These are phyloP conservation scores for Drosophila lini DNA, from an alignment of 1,140 invertebrate species.

Conservation along the genomic window DNA sequence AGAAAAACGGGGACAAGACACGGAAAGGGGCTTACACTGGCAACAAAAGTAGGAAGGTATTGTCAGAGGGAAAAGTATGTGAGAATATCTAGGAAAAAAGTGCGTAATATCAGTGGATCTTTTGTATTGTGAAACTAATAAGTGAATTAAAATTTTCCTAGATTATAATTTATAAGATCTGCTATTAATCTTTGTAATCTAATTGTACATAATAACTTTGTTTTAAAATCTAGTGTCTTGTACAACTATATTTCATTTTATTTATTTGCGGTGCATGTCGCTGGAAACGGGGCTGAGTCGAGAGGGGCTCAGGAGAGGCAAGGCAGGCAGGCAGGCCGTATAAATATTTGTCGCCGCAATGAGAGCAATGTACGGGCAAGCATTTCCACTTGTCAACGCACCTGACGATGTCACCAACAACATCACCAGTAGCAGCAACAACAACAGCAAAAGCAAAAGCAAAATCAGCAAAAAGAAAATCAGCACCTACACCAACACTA, in stretches of 20 bases:
- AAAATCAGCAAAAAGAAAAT: background rate
- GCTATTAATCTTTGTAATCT: background rate
- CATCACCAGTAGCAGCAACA: slow-evolving; percentile 11
- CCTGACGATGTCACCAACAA: slow-evolving; percentile 56
- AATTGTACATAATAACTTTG: background rate
- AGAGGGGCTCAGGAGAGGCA: background rate
- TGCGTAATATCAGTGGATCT: background rate
- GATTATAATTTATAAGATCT: no score
- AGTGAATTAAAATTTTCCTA: no score
- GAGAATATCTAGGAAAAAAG: background rate
- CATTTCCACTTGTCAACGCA: slow-evolving; percentile 76
- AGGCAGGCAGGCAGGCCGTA: slow-evolving; percentile 30
- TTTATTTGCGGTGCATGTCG: slow-evolving; percentile 30
- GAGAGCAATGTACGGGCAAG: slow-evolving; percentile 78
- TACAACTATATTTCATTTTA: background rate
- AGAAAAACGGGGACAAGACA: slow-evolving; percentile 53
- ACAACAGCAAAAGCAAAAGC: background rate
- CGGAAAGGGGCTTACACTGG: slow-evolving; percentile 15
- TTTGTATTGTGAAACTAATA: background rate
- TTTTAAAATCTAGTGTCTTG: background rate
- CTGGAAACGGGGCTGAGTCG: background rate
- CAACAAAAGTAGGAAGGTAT: background rate
- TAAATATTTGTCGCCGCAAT: slow-evolving; percentile 77
- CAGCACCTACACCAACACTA: slow-evolving; percentile 4
- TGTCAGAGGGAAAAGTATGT: background rate